Conservation (phyloP, 2,888 invertebrate genomes). For the Iphiclides podalirius region DNA sequence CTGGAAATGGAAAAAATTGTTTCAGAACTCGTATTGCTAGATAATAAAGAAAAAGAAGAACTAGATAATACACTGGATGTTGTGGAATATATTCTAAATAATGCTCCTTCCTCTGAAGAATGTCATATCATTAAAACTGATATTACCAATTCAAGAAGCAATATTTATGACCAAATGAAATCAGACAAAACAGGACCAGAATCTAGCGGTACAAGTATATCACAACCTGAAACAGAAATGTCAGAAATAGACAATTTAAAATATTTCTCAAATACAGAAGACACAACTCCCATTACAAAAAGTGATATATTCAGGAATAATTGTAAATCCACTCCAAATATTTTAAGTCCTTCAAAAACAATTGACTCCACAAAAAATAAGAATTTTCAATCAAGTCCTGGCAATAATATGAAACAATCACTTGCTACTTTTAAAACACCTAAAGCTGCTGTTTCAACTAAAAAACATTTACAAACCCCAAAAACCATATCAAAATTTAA, state of each 20-base stretch:
- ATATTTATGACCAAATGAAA: neutral
- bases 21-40: slow-evolving; percentile 38
- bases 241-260: neutral
- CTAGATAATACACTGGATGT: slow-evolving; percentile 55
- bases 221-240: neutral
- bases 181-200: neutral
- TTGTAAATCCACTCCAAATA: neutral
- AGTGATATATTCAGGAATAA: neutral
- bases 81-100: slow-evolving; percentile 52
- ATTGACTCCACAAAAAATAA: neutral
- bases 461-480: slow-evolving; percentile 38
- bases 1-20: slow-evolving; percentile 52
- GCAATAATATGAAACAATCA: slow-evolving; percentile 1
- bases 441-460: slow-evolving; percentile 36
- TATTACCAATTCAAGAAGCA: slow-evolving; percentile 9
- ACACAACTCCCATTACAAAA: neutral
- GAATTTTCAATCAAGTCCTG: neutral
- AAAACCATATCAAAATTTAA: slow-evolving; percentile 44
- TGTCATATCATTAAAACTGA: slow-evolving; percentile 14
- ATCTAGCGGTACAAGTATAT: too few species aligned
- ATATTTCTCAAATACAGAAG: neutral
- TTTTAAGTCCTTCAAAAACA: neutral
- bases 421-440: slow-evolving; percentile 46
- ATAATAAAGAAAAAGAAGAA: slow-evolving; percentile 34
- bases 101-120: slow-evolving; percentile 35